Base-by-base conservation (phyloP, 1,140 invertebrate genomes). In the Macrosteles quadrilineatus region DNA sequence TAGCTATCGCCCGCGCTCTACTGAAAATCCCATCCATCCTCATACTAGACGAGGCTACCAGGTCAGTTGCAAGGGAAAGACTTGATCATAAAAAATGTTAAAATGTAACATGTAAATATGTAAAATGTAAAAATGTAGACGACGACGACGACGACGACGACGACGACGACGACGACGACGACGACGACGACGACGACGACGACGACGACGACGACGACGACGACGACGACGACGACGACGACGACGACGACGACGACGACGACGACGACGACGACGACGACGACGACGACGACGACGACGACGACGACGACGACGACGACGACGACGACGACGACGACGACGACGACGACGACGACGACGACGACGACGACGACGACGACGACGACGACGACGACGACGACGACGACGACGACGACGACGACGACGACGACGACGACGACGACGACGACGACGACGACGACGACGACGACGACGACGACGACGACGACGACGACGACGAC, bases 291-390 rank as follows among this genome's bases (percentile, higher is more conserved):
- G 57, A 27, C 17, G 57, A 62, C 1, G 57, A 62, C 4, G 25
- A 21, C 4, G 17, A n/a, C n/a, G 57, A 17, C 17, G 57, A 21
- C 29, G n/a, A 9, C 9, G 40, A 43, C 9, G n/a, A n/a, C n/a
- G 40, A 9, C 9, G 40, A 43, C 9, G n/a, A 43, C 29, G 14
- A 19, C 29, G 55, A 59, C 29, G 55, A 59, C 1, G 23, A 25
- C 29, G 12, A 59, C 1, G 29, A 59, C 14, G 14, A 59, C 9
- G 9, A n/a, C 9, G n/a, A 43, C n/a, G n/a, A 43, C n/a, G 9
- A 43, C n/a, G n/a, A 43, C n/a, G 40, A 55, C 50, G 50, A 55
- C 50, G 50, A 55, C 25, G 50, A 55, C 25, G n/a, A n/a, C n/a
- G 50, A 55, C 1, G 50, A 55, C 29, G 50, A 55, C 25, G 50